phyloP scores from a whole-genome alignment of 2,113 vertebrate species.

The Typhlomys cinereus region DNA sequence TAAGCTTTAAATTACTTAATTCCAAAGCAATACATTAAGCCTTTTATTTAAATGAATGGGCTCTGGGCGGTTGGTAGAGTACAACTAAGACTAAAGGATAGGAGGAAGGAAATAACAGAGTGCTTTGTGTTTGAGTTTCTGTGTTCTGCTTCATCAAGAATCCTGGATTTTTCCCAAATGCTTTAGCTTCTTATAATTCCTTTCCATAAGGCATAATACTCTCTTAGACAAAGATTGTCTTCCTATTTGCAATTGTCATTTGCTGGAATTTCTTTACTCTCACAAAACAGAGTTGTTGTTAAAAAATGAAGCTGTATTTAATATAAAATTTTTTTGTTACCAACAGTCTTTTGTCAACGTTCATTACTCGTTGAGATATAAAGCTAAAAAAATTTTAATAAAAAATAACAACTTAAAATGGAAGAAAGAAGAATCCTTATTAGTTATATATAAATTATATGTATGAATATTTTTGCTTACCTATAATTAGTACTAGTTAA shows the following conservation, averaged over 20 bases:
- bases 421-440: not conserved
- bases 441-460: too few species aligned
- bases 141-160: not conserved
- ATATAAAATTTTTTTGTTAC: not conserved
- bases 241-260: not conserved
- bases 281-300: not conserved
- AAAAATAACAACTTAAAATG: not conserved
- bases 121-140: not conserved
- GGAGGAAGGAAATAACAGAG: not conserved
- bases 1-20: not conserved
- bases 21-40: not conserved
- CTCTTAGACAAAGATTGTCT: not conserved
- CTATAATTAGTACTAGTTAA: too few species aligned
- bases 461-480: too few species aligned
- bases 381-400: too few species aligned
- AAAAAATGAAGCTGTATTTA: not conserved
- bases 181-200: not conserved
- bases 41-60: not conserved
- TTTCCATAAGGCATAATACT: not conserved
- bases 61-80: not conserved
- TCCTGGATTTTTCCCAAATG: not conserved
- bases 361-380: not conserved
- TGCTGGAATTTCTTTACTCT: constrained; percentile 11
- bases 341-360: not conserved
- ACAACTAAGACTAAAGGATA: not conserved